Percentiles rank a stretch among this genome's conserved stretches.
Evolutionary conservation across 2,888 invertebrate genomes (phyloP).

Genomic region (Andrena camellia): DNA sequence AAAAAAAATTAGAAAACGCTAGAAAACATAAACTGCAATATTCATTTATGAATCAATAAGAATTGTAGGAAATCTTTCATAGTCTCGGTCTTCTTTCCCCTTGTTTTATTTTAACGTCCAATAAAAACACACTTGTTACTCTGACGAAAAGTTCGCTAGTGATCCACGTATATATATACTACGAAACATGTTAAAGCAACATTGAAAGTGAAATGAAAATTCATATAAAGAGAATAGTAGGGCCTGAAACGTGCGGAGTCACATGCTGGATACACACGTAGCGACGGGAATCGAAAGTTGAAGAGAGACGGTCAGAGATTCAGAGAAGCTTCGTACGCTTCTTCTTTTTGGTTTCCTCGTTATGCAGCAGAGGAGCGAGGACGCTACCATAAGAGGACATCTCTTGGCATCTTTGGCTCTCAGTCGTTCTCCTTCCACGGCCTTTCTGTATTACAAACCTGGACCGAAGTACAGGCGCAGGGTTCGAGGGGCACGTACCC

Average conservation of each 20-base stretch:
- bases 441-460: conserved; percentile 61
- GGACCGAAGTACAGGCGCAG: conserved; percentile 15
- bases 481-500: conserved; percentile 33
- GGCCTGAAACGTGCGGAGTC: not conserved
- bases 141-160: too few relatives aligned
- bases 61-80: too few relatives aligned
- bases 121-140: too few relatives aligned
- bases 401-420: conserved; percentile 75
- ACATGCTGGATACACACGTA: not conserved
- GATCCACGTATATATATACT: too few relatives aligned
- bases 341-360: conserved; percentile 57
- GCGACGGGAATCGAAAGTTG: conserved; percentile 18
- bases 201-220: conserved; percentile 16
- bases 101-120: too few relatives aligned
- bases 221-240: too few relatives aligned
- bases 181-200: not conserved
- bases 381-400: conserved; percentile 83
- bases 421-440: conserved; percentile 50
- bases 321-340: conserved; percentile 41
- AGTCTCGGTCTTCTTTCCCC: too few relatives aligned
- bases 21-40: too few relatives aligned
- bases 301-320: conserved; percentile 26
- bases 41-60: too few relatives aligned
- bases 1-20: too few relatives aligned
- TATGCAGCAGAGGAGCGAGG: conserved; percentile 72